These are phyloP conservation scores for Hylaeus volcanicus DNA, from an alignment of 1,140 invertebrate genomes.

Conservation along the genomic window DNA sequence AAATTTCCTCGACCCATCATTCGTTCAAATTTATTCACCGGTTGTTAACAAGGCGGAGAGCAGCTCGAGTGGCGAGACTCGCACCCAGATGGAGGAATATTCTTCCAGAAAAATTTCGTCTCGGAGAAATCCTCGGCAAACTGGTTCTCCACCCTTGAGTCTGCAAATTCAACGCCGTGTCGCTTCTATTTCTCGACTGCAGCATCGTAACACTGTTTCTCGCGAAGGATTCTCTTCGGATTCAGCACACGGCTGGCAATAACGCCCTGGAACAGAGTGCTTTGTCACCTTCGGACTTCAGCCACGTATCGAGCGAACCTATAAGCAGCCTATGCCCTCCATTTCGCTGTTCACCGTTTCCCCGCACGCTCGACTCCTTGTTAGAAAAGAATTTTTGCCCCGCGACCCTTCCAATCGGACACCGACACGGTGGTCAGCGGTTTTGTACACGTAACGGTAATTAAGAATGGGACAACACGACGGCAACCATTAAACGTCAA, in stretches of 20 bases:
- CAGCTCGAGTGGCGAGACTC: neutral
- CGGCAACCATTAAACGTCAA: slow-evolving; percentile 15
- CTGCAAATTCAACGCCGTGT: neutral
- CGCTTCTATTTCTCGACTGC: neutral
- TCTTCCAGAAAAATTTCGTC: neutral
- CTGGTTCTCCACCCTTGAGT: neutral
- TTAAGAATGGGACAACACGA: slow-evolving; percentile 9
- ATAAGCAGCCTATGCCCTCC: neutral
- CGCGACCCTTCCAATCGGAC: neutral
- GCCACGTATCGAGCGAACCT: slow-evolving; percentile 23
- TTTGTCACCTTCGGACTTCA: slow-evolving; percentile 25
- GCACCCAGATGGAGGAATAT: neutral
- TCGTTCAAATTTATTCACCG: too few relatives aligned
- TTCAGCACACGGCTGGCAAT: slow-evolving; percentile 27
- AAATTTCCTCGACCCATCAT: too few relatives aligned
- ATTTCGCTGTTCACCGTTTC: slow-evolving; percentile 24
- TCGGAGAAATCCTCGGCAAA: neutral
- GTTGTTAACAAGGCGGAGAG: too few relatives aligned
- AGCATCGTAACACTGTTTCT: slow-evolving; percentile 4
- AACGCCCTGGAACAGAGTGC: slow-evolving; percentile 19
- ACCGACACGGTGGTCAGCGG: neutral
- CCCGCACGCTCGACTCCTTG: neutral
- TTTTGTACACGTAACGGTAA: neutral
- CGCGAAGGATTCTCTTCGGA: slow-evolving; percentile 11
- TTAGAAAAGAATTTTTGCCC: neutral